A percentile compares a stretch with the other conserved stretches of the same genome.
Conservation (phyloP, 2,888 invertebrate species). For the Leucophora obtusa region DNA sequence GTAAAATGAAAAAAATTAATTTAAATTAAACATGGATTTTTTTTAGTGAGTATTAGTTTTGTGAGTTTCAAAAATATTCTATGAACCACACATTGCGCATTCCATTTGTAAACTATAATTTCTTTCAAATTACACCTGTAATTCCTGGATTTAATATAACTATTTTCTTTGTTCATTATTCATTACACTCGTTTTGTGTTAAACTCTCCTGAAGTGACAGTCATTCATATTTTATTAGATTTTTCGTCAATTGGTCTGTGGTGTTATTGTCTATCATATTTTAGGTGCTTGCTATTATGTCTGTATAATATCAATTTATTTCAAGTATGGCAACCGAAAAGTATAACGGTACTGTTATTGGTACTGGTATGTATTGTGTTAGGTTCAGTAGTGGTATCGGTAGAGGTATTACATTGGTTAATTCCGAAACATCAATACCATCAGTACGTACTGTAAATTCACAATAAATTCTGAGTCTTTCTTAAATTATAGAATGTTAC, state of each 20-base stretch:
- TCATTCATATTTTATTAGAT: constrained; percentile 59
- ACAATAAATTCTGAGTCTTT: too few relatives aligned
- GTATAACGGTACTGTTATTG: too few relatives aligned
- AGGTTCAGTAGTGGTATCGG: too few relatives aligned
- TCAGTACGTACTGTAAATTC: too few relatives aligned
- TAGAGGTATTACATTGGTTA: too few relatives aligned
- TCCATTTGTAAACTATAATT: constrained; percentile 9
- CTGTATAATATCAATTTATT: not conserved
- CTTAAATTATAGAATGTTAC: too few relatives aligned
- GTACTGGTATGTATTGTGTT: too few relatives aligned
- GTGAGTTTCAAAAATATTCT: not conserved
- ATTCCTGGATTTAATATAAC: constrained; percentile 38
- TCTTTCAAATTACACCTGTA: constrained; percentile 22
- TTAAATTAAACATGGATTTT: too few relatives aligned
- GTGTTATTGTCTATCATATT: constrained; percentile 13
- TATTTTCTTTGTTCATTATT: not conserved
- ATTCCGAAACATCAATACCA: too few relatives aligned
- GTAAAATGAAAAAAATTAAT: too few relatives aligned
- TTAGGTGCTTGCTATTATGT: not conserved
- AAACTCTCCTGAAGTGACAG: constrained; percentile 52
- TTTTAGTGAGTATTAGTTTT: not conserved
- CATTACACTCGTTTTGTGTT: constrained; percentile 19
- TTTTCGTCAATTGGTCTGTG: not conserved
- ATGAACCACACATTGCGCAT: constrained; percentile 1
- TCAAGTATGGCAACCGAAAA: too few relatives aligned